Evolutionary conservation across 2,888 invertebrate genomes (phyloP), one percentile per base, ranked within the genome.

Genomic region (Chaitophorus viminalis): DNA sequence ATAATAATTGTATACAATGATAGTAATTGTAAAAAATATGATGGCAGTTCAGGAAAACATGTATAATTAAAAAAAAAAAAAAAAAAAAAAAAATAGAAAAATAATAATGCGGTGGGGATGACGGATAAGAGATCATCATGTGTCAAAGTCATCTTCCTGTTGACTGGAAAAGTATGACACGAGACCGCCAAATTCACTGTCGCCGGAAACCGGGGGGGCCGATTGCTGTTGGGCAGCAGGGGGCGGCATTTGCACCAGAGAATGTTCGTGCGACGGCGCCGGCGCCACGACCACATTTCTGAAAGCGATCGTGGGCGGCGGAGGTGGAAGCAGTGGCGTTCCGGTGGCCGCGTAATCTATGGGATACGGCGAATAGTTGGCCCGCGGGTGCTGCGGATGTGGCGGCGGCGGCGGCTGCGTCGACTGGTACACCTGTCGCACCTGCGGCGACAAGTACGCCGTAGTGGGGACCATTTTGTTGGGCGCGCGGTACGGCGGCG

Each of bases 161-260:
- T 97, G 97, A 91, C 96, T 96, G 90, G 97, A 97, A 92, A 97
- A 97, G 92, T 97, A 97, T 91, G 96, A 97, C 89, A 97, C 97
- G 90, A 97, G 93, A 8, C 97, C 97, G 70, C 97, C 97, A 92
- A 97, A 97, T 91, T 96, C 97, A 81, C 96, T 94, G 89, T 94
- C 94, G 90, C 92, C 92, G 89, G 91, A 83, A 46, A 52, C 87
- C 82, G 89, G 39, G 74, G 89, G 39, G 74, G 33, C 11, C 4
- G 46, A 60, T 25, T 60, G 82, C 31, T 46, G 77, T 39, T 85
- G 85, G 39, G 60, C 11, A 3, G n/a, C 14, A n/a, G 3, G n/a
- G 1, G 68, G 68, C 25, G 46, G 91, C 89, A 90, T 88, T 84
- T 60, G 60, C 21, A 60, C 21, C 4, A 89, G 89, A 89, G 86